Evolutionary conservation across 2,797 vertebrate species (phyloP).

Genomic region (Austrolebias charrua): DNA sequence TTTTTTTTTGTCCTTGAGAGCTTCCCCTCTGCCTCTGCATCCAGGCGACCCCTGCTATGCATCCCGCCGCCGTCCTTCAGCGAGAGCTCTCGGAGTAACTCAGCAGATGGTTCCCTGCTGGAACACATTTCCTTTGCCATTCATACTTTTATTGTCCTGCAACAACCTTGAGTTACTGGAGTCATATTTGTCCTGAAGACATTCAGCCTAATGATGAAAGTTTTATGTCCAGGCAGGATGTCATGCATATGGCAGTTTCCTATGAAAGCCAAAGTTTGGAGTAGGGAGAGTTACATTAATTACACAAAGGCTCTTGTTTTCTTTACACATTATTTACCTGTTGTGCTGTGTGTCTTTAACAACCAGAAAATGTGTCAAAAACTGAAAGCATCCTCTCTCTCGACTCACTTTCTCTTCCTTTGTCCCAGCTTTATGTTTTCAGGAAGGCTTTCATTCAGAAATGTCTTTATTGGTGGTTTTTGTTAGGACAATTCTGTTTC

Average conservation of each 20-base stretch:
- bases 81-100: slow-evolving; percentile 49
- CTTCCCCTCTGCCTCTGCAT: slow-evolving; percentile 49
- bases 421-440: slow-evolving; percentile 19
- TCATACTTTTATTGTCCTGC: slow-evolving; percentile 48
- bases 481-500: slow-evolving; percentile 27
- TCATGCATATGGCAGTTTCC: slow-evolving; percentile 22
- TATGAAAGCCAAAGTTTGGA: slow-evolving; percentile 16
- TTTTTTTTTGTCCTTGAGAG: slow-evolving; percentile 62
- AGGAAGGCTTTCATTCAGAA: slow-evolving; percentile 32
- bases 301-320: slow-evolving; percentile 28
- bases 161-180: slow-evolving; percentile 59
- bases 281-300: slow-evolving; percentile 18
- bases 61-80: slow-evolving; percentile 51
- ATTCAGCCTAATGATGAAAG: slow-evolving; percentile 15
- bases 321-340: slow-evolving; percentile 27
- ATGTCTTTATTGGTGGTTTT: slow-evolving; percentile 34
- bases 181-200: slow-evolving; percentile 42
- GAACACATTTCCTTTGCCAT: slow-evolving; percentile 56
- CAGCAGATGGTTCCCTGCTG: slow-evolving; percentile 68
- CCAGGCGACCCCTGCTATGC: slow-evolving; percentile 16
- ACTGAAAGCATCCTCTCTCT: slow-evolving; percentile 13
- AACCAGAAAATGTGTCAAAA: slow-evolving; percentile 19
- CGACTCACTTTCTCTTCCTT: slow-evolving; percentile 1
- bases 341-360: slow-evolving; percentile 10
- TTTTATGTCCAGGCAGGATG: slow-evolving; percentile 41